A percentile compares a stretch with the other conserved stretches of the same genome.
phyloP scores from a whole-genome alignment of 2,113 vertebrate genomes.

The Anser brachyrhynchus region DNA sequence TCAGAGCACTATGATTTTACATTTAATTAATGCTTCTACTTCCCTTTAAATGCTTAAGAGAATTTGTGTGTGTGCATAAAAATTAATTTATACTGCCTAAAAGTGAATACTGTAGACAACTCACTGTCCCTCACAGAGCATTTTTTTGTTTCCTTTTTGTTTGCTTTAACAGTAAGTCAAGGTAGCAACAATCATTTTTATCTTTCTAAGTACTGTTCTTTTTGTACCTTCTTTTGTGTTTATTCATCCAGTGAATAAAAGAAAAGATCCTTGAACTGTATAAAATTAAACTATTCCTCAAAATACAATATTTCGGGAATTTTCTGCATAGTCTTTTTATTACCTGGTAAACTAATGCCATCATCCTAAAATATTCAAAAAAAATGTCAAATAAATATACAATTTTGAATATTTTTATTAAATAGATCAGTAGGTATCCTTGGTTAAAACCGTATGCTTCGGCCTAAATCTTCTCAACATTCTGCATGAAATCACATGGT shows the following conservation, averaged over 20 bases:
- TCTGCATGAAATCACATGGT: neutral
- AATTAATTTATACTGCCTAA: conserved; percentile 6
- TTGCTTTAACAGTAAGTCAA: neutral
- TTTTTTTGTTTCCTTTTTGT: neutral
- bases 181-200: neutral
- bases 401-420: neutral
- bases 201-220: neutral
- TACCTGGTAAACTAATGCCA: neutral
- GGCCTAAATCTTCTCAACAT: neutral
- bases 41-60: neutral
- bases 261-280: neutral
- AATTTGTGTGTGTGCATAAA: neutral
- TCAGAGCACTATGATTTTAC: neutral
- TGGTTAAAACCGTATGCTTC: neutral
- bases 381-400: neutral
- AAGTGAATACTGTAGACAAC: neutral
- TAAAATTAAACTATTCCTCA: neutral
- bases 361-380: neutral
- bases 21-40: neutral
- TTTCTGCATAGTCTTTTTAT: neutral
- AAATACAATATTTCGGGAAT: neutral
- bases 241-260: neutral
- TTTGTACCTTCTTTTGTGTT: neutral
- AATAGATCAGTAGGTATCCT: neutral
- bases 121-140: neutral